Evolutionary conservation across 2,797 vertebrate genomes (phyloP).

Genomic region (Sebastes hubbsi): DNA sequence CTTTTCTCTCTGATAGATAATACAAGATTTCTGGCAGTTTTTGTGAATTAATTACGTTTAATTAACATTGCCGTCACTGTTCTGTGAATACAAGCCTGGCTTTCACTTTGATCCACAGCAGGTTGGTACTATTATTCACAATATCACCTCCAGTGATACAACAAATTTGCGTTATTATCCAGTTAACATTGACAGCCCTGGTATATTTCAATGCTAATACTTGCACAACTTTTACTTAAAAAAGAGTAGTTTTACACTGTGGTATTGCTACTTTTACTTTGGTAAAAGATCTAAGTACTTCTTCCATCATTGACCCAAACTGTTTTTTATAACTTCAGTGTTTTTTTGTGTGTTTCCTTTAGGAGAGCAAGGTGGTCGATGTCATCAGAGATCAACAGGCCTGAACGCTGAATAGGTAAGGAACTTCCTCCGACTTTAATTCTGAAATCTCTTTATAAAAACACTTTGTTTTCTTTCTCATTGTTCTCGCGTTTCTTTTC

Average conservation of each 20-base stretch:
- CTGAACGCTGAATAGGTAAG: constrained; percentile 49
- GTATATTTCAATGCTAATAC: too few relatives aligned
- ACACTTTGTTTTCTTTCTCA: neutral
- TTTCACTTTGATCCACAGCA: neutral
- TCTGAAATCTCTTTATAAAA: neutral
- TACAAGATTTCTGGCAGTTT: constrained; percentile 37
- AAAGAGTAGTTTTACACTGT: too few relatives aligned
- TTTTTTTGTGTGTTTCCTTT: constrained; percentile 5
- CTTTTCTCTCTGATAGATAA: constrained; percentile 39
- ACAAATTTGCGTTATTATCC: too few relatives aligned
- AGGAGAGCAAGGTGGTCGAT: constrained; percentile 42
- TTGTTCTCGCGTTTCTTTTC: too few relatives aligned
- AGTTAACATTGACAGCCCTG: too few relatives aligned
- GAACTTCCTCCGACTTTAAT: neutral
- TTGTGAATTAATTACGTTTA: constrained; percentile 43
- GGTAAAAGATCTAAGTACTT: neutral
- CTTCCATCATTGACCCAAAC: too few relatives aligned
- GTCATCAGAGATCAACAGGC: constrained; percentile 36
- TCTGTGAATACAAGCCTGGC: neutral
- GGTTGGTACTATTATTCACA: neutral
- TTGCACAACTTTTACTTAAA: too few relatives aligned
- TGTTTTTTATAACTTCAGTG: neutral
- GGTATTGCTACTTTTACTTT: neutral
- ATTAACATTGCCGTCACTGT: constrained; percentile 13
- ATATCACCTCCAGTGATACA: neutral